A percentile compares a stretch with the other conserved stretches of the same genome.
phyloP scores from a whole-genome alignment of 2,797 vertebrate genomes.

The Thamnophis elegans region DNA sequence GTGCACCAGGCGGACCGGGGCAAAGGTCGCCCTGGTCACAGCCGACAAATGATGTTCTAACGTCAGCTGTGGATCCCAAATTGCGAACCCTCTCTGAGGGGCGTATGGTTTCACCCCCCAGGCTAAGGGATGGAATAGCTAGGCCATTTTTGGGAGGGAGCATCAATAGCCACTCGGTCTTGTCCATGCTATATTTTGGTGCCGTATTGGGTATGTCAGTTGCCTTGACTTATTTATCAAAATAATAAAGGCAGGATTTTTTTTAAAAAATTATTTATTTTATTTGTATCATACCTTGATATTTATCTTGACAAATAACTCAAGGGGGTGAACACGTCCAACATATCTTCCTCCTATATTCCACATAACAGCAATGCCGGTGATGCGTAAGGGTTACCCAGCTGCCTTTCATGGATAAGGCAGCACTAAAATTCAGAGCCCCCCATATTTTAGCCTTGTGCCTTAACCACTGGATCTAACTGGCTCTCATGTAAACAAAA shows the following conservation, averaged over 20 bases:
- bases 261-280: not conserved
- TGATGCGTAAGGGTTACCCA: not conserved
- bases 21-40: too few species aligned
- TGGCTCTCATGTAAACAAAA: not conserved
- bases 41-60: too few species aligned
- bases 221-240: not conserved
- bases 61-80: too few species aligned
- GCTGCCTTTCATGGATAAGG: not conserved
- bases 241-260: not conserved
- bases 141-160: too few species aligned
- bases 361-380: not conserved
- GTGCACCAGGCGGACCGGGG: too few species aligned
- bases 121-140: too few species aligned
- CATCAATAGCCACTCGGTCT: too few species aligned
- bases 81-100: too few species aligned
- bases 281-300: not conserved
- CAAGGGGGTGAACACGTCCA: not conserved
- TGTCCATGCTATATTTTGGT: not conserved
- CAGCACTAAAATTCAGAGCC: not conserved
- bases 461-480: not conserved
- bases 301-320: not conserved
- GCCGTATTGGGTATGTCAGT: not conserved
- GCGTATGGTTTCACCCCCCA: too few species aligned
- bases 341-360: not conserved
- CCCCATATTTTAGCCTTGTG: not conserved